A percentile compares a stretch with the other conserved stretches of the same genome.
Evolutionary conservation across 2,797 vertebrate genomes (phyloP).

Genomic region (Sebastes vulpes): DNA sequence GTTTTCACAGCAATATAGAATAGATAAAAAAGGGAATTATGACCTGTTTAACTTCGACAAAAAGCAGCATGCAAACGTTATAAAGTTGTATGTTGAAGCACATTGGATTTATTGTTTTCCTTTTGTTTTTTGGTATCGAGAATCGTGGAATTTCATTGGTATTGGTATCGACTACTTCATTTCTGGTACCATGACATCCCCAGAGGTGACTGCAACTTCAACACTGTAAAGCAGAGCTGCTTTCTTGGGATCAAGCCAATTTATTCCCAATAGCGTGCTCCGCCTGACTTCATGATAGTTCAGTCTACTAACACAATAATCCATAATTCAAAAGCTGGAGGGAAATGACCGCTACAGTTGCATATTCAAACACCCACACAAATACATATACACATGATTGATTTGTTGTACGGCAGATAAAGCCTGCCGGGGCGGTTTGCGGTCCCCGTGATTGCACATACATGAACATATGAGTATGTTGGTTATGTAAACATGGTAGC

Average conservation of each 20-base stretch:
- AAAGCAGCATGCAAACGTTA: too few species aligned
- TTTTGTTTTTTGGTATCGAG: too few species aligned
- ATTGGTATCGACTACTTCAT: background rate
- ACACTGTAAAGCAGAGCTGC: background rate
- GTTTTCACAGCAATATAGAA: too few species aligned
- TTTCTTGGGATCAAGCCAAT: conserved; percentile 18
- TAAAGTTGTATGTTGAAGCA: too few species aligned
- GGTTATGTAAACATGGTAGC: conserved; percentile 65
- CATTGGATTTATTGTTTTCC: too few species aligned
- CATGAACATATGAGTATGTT: conserved; percentile 49
- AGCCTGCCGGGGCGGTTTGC: conserved; percentile 11
- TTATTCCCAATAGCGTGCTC: conserved; percentile 37
- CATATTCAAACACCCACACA: conserved; percentile 48
- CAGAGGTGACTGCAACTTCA: background rate
- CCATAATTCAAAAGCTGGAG: conserved; percentile 63
- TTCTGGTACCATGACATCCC: background rate
- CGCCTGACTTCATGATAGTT: conserved; percentile 36
- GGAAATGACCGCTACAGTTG: conserved; percentile 43
- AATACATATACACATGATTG: conserved; percentile 17
- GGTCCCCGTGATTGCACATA: conserved; percentile 55
- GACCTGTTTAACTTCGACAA: too few species aligned
- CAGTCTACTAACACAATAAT: conserved; percentile 52
- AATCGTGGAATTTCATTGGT: too few species aligned
- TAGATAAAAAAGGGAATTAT: too few species aligned
- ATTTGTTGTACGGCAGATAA: conserved; percentile 50